These are phyloP conservation scores for Reinhardtius hippoglossoides DNA, from an alignment of 2,113 vertebrate genomes.

Conservation along the genomic window DNA sequence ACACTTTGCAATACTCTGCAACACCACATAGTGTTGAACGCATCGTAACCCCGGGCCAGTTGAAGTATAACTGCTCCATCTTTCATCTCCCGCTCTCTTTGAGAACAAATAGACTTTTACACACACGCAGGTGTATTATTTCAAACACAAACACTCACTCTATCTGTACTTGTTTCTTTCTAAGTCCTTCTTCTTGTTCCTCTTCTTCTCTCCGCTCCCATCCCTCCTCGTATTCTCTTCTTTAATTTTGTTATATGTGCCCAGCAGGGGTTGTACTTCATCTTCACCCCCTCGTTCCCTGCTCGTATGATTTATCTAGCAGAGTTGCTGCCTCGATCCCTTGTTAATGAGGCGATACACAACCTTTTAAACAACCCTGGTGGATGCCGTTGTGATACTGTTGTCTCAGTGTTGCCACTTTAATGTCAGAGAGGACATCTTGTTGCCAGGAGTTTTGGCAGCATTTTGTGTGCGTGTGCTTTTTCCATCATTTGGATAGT, in stretches of 20 bases:
- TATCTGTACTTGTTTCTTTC: slow-evolving; percentile 9
- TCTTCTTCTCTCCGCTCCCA: not conserved
- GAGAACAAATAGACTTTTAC: slow-evolving; percentile 21
- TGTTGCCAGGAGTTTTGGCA: slow-evolving; percentile 45
- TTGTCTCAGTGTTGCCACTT: slow-evolving; percentile 1
- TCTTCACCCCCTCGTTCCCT: slow-evolving; percentile 6
- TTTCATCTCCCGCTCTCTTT: slow-evolving; percentile 19
- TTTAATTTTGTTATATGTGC: slow-evolving; percentile 31
- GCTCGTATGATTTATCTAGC: slow-evolving; percentile 25
- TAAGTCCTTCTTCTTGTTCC: not conserved
- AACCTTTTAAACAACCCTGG: slow-evolving; percentile 25
- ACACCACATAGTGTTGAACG: slow-evolving; percentile 29
- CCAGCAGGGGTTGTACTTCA: slow-evolving; percentile 52
- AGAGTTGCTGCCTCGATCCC: not conserved
- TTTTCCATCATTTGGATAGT: not conserved
- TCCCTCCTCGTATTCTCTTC: not conserved
- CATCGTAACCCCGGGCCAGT: slow-evolving; percentile 13
- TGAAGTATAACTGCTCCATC: slow-evolving; percentile 9
- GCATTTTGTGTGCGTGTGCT: slow-evolving; percentile 8
- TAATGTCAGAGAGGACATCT: slow-evolving; percentile 14
- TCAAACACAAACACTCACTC: not conserved
- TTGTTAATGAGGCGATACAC: not conserved
- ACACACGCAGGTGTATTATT: slow-evolving; percentile 12
- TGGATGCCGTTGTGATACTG: not conserved
- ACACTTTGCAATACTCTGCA: slow-evolving; percentile 55